Base-by-base conservation (phyloP, 2,888 invertebrate genomes). In the Crossocerus cetratus region DNA sequence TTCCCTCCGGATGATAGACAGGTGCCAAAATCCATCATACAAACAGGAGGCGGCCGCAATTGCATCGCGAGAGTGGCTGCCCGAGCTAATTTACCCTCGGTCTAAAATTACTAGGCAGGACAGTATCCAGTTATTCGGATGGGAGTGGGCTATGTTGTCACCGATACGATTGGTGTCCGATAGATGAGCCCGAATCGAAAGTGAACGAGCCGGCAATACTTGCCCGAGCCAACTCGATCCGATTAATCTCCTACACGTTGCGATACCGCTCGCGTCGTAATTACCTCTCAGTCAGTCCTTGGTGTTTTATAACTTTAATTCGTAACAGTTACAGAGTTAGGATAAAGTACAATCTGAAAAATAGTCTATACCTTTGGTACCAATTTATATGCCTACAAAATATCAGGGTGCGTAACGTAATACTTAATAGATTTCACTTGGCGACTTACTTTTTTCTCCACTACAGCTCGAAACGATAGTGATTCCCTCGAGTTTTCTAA, bases 251-350 rank as follows among this genome's bases (percentile, higher is more conserved):
- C n/a, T 63, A 42, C 32, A 60, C 53, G 32, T 53, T 64, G 58
- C 8, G 62, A 63, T 55, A 23, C 16, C 54, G 20, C 21, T 21
- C 32, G 44, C 43, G 23, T 14, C 60, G 16, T 20, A 32, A n/a
- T 66, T 42, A 62, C 18, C 22, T 23, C 61, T 58, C n/a, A n/a
- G n/a, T n/a, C n/a, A n/a, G 32, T 43, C 14, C 45, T 5, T 5
- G 49, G 21, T 69, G 64, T 14, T 32, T 16, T 60, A 16, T 4
- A 44, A 57, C 45, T 91, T 91, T 81, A 84, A 65, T 45, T 59
- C 22, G 8, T 65, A 23, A 59, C 54, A 56, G 23, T 68, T 69
- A 70, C 65, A 65, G 8, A 45, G 59, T 65, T 66, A 65, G 44
- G 45, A 16, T 72, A 65, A 53, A 58, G 43, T 66, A 68, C 45